Evolutionary conservation across 2,113 vertebrate species (phyloP).

Genomic region (Prolemur simus): DNA sequence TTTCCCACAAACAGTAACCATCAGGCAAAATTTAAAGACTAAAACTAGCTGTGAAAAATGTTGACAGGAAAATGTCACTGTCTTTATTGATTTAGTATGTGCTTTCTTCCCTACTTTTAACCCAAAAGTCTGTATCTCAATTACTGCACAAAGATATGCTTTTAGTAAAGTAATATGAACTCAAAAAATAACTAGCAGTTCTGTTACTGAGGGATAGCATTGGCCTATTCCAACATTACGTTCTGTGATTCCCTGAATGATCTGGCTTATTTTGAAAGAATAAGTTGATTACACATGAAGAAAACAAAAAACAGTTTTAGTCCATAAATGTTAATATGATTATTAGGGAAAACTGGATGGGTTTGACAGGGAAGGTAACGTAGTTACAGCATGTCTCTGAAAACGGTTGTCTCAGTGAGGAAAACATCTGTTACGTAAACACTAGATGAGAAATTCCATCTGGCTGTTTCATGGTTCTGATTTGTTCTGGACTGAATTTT

Average conservation of each 20-base stretch:
- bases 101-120: background rate
- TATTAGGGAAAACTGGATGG: background rate
- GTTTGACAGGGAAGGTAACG: background rate
- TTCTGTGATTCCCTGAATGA: conserved; percentile 16
- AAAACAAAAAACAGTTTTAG: conserved; percentile 15
- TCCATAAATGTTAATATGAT: background rate
- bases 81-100: background rate
- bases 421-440: conserved; percentile 62
- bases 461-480: conserved; percentile 23
- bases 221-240: background rate
- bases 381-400: background rate
- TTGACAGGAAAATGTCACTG: background rate
- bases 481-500: conserved; percentile 42
- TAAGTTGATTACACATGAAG: conserved; percentile 34
- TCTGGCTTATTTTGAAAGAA: conserved; percentile 47
- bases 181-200: conserved; percentile 22
- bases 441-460: conserved; percentile 55
- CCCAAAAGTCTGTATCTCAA: background rate
- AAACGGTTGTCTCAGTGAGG: background rate
- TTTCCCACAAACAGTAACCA: background rate
- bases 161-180: background rate
- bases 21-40: background rate
- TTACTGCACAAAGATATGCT: background rate
- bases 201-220: background rate
- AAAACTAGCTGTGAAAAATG: conserved; percentile 31